These are phyloP conservation scores for Tragulus kanchil DNA, from an alignment of 2,113 vertebrate species.

Conservation along the genomic window DNA sequence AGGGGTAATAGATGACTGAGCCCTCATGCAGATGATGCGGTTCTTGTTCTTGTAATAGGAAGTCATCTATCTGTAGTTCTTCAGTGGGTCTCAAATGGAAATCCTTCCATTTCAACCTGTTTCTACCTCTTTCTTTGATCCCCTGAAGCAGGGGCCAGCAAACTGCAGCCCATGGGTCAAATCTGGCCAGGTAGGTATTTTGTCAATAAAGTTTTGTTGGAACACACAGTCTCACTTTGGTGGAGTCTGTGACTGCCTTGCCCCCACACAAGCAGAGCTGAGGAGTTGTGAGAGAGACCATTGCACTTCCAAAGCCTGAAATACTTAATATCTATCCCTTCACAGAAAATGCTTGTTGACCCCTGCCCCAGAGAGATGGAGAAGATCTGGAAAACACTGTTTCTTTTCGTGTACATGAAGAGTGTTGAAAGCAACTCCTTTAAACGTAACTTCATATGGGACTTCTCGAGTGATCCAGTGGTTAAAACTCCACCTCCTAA, in stretches of 20 bases:
- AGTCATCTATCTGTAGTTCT: not conserved
- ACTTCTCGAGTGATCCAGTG: not conserved
- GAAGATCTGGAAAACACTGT: not conserved
- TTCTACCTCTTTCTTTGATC: not conserved
- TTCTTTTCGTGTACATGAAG: not conserved
- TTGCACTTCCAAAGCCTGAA: not conserved
- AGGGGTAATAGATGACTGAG: not conserved
- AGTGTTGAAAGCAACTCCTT: not conserved
- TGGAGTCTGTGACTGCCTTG: not conserved
- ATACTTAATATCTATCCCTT: not conserved
- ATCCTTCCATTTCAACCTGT: not conserved
- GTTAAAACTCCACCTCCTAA: not conserved
- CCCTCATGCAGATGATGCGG: not conserved
- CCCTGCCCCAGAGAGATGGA: not conserved
- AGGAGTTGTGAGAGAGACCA: not conserved
- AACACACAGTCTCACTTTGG: not conserved
- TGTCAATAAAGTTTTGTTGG: conserved; percentile 74
- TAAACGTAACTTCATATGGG: not conserved
- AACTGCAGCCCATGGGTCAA: not conserved
- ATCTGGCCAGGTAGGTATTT: not conserved
- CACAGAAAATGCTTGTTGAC: not conserved
- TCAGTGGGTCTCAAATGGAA: not conserved
- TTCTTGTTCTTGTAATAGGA: not conserved
- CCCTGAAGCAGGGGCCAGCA: not conserved
- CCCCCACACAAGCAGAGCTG: not conserved